Evolutionary conservation across 2,888 invertebrate genomes (phyloP).

Genomic region (Polydrusus pterygomalis): DNA sequence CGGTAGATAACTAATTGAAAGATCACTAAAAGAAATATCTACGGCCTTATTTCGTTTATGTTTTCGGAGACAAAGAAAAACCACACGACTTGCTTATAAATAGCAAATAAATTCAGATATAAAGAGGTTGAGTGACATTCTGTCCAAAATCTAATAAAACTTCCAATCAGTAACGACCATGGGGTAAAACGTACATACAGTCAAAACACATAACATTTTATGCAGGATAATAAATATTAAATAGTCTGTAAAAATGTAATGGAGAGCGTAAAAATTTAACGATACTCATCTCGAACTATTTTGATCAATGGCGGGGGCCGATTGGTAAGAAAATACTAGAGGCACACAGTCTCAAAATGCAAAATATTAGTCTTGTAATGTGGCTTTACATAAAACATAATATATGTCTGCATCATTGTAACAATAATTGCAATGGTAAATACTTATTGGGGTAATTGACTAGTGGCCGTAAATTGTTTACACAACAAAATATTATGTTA

Average conservation of each 20-base stretch:
- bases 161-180: constrained; percentile 17
- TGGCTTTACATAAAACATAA: background rate
- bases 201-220: constrained; percentile 21
- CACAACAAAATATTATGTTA: constrained; percentile 23
- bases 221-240: constrained; percentile 7
- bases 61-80: constrained; percentile 12
- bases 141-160: constrained; percentile 12
- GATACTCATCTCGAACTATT: constrained; percentile 11
- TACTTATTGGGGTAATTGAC: constrained; percentile 23
- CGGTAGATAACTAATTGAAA: background rate
- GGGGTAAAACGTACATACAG: constrained; percentile 15
- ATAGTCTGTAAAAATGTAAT: constrained; percentile 14
- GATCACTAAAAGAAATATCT: background rate
- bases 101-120: constrained; percentile 8
- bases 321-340: too few relatives aligned
- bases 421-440: too few relatives aligned
- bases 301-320: background rate
- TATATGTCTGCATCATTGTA: too few relatives aligned
- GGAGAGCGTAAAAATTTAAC: constrained; percentile 7
- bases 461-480: constrained; percentile 4
- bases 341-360: too few relatives aligned
- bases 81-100: background rate
- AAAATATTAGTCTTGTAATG: background rate
- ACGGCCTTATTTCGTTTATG: background rate
- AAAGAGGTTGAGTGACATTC: constrained; percentile 7